Conservation (phyloP, 2,888 invertebrate genomes). For the Drosophila flavopinicola region DNA sequence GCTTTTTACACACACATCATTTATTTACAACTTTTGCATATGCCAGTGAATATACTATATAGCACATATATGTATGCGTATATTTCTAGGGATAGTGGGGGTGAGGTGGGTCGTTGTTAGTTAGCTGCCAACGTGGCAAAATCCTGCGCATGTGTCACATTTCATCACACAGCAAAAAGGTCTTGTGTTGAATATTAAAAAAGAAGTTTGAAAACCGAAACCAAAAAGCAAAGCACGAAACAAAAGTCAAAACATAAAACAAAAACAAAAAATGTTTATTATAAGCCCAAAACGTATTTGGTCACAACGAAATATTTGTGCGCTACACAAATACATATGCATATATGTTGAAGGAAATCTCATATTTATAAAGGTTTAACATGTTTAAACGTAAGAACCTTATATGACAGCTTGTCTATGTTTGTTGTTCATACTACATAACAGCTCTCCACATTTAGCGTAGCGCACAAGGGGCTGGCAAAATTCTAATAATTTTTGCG, state of each 20-base stretch:
- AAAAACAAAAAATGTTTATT: constrained; percentile 7
- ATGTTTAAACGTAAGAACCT: background rate
- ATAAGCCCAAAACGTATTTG: constrained; percentile 11
- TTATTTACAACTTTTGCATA: constrained; percentile 70
- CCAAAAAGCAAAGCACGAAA: constrained; percentile 42
- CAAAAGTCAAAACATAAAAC: constrained; percentile 27
- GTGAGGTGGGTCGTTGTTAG: constrained; percentile 11
- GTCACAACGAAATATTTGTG: constrained; percentile 16
- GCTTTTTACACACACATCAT: constrained; percentile 57
- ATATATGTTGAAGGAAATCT: background rate
- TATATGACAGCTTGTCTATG: constrained; percentile 17
- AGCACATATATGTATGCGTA: constrained; percentile 7
- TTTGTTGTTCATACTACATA: constrained; percentile 6
- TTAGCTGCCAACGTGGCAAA: constrained; percentile 71
- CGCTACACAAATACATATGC: constrained; percentile 6
- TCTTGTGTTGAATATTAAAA: constrained; percentile 71
- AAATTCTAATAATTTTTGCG: constrained; percentile 79
- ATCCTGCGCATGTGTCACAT: constrained; percentile 76
- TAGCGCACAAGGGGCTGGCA: constrained; percentile 56
- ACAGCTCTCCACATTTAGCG: constrained; percentile 26
- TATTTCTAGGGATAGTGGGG: background rate
- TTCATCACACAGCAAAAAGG: constrained; percentile 45
- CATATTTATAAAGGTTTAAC: background rate
- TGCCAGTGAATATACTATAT: constrained; percentile 24
- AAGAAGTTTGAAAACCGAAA: constrained; percentile 58